Percentiles rank a stretch among this genome's conserved stretches.
These are phyloP conservation scores for Daubentonia madagascariensis DNA, from an alignment of 2,113 vertebrate species.

Conservation along the genomic window DNA sequence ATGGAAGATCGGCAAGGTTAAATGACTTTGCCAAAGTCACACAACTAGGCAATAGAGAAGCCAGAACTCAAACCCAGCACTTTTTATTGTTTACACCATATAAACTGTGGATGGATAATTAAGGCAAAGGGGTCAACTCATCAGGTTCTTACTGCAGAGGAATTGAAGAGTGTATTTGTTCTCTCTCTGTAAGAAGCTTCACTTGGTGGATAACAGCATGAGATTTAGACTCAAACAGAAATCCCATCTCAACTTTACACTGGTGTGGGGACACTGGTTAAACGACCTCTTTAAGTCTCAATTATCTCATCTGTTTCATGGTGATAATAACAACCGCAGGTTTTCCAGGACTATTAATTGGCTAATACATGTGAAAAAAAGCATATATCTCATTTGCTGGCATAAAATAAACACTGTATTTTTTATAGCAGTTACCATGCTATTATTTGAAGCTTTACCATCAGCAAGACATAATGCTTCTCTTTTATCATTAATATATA, in stretches of 20 bases:
- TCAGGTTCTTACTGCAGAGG: not conserved
- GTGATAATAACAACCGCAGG: not conserved
- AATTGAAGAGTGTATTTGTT: not conserved
- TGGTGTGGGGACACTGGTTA: not conserved
- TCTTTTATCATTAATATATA: not conserved
- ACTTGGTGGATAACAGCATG: not conserved
- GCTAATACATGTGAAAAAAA: not conserved
- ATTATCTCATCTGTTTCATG: not conserved
- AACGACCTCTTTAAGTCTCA: not conserved
- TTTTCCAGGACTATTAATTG: conserved; percentile 26
- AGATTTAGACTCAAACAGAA: not conserved
- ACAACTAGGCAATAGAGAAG: not conserved
- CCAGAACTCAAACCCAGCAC: not conserved
- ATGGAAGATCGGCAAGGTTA: not conserved
- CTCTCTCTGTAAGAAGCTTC: not conserved
- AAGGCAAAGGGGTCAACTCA: not conserved
- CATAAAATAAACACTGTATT: not conserved
- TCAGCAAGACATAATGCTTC: not conserved
- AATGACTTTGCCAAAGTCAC: not conserved
- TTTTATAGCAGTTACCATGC: not conserved
- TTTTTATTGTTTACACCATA: not conserved
- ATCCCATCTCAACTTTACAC: not conserved
- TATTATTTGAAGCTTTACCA: not conserved
- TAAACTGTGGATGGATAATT: not conserved
- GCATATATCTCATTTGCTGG: not conserved